Conservation (phyloP, 2,797 vertebrate genomes). For the Enteromius radiatus region DNA sequence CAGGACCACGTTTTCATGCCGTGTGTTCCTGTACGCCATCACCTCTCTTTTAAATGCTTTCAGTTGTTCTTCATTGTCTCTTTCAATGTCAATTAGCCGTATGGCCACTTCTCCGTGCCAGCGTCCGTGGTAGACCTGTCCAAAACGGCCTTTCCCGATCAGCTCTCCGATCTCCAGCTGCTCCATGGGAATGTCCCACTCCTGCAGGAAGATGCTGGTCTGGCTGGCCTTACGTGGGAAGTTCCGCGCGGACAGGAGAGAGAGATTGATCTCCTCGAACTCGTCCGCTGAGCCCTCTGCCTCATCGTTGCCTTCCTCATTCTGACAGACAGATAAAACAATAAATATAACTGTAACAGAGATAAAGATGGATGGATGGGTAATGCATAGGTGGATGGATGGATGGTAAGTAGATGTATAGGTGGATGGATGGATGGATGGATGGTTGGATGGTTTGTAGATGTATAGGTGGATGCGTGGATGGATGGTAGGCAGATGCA, state of each 20-base stretch:
- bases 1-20: slow-evolving; percentile 97
- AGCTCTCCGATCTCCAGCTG: slow-evolving; percentile 97
- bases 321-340: slow-evolving; percentile 71
- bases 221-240: slow-evolving; percentile 98
- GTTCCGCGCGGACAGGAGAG: slow-evolving; percentile 92
- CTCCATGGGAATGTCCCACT: slow-evolving; percentile 99
- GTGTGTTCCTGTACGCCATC: slow-evolving; percentile 97
- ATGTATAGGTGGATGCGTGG: no score
- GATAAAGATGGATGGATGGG: background rate
- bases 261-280: slow-evolving; percentile 98
- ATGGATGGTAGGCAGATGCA: no score
- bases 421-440: background rate
- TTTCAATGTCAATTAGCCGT: slow-evolving; percentile 95
- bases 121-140: slow-evolving; percentile 95
- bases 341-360: background rate
- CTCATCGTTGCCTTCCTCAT: slow-evolving; percentile 89
- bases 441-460: no score
- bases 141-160: slow-evolving; percentile 96
- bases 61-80: slow-evolving; percentile 96
- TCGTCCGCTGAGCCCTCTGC: slow-evolving; percentile 91
- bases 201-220: slow-evolving; percentile 99
- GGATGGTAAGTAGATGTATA: background rate
- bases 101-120: slow-evolving; percentile 98
- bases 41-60: slow-evolving; percentile 99
- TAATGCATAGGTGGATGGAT: background rate